phyloP scores from a whole-genome alignment of 2,888 invertebrate genomes.

The Pterobdella sp. region DNA sequence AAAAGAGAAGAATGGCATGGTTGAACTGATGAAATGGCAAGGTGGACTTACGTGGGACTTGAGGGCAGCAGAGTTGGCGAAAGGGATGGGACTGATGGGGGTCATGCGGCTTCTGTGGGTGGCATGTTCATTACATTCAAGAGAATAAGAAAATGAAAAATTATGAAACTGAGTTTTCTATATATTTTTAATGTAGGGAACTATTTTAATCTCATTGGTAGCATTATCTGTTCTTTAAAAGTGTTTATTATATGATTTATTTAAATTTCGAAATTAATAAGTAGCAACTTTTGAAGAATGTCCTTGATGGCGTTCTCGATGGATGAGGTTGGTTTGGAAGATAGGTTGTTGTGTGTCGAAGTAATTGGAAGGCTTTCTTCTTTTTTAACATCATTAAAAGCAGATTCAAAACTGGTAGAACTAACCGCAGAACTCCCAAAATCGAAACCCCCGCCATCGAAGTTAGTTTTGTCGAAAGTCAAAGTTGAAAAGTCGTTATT shows the following conservation, averaged over 20 bases:
- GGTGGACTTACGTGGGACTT: neutral
- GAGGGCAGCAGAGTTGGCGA: neutral
- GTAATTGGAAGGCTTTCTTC: neutral
- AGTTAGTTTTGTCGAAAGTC: neutral
- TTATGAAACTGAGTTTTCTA: too few species aligned
- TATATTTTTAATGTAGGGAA: too few species aligned
- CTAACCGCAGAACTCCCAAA: neutral
- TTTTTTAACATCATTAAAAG: neutral
- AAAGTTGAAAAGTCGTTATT: neutral
- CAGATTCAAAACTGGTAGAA: neutral
- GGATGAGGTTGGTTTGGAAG: neutral
- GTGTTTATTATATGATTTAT: too few species aligned
- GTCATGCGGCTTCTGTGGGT: conserved; percentile 9
- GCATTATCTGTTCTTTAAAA: too few species aligned
- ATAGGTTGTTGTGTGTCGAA: neutral
- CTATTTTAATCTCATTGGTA: too few species aligned
- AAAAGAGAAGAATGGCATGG: neutral
- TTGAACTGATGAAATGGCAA: neutral
- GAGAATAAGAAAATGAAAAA: too few species aligned
- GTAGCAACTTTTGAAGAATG: neutral
- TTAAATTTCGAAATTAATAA: too few species aligned
- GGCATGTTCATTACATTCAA: too few species aligned
- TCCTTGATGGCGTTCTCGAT: conserved; percentile 10
- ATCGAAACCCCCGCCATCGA: neutral
- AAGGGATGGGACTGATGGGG: neutral